Evolutionary conservation across 1,140 invertebrate genomes (phyloP), one percentile per base, ranked within the genome.

Genomic region (Cydia amplana): DNA sequence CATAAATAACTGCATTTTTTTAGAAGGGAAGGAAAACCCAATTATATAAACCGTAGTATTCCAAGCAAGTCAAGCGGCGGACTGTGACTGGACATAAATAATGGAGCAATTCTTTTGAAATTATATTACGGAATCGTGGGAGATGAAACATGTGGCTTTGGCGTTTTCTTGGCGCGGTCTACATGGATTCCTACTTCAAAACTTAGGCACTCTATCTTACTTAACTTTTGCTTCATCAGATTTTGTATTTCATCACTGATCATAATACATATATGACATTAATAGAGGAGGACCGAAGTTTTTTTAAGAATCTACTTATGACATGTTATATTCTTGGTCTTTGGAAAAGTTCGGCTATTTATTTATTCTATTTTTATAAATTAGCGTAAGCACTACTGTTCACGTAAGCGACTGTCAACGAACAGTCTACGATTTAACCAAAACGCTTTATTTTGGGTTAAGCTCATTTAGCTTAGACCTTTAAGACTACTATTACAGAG

Each of bases 21-120:
- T 18, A n/a, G n/a, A 14, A 51, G n/a, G 65, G 6, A 36, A 36
- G 65, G 28, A 36, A 70, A 70, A 70, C 43, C 65, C 28, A 70
- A 70, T 70, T 70, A 70, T 70, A 36, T 70, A 28, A 70, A 70
- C 14, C 16, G 36, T 36, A 70, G 65, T 2, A 40, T 70, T 70
- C n/a, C n/a, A 40, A 40, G 65, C 32, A 70, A 70, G 32, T 70
- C 65, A 70, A 70, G 32, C 32, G 65, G 32, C 65, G 32, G 65
- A 70, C 65, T 40, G 65, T 70, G 65, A 43, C 65, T 70, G 65
- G 65, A 70, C 65, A 70, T 70, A 70, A 40, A 70, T 70, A 70
- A 70, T 43, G 65, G 65, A 70, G 32, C 65, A 36, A 70, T 70
- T 70, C 65, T 70, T 70, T 70, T 70, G 65, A 70, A 70, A 70